Evolutionary conservation across 2,888 invertebrate species (phyloP), one percentile per base, ranked within the genome.

Genomic region (Zelleria hepariella): DNA sequence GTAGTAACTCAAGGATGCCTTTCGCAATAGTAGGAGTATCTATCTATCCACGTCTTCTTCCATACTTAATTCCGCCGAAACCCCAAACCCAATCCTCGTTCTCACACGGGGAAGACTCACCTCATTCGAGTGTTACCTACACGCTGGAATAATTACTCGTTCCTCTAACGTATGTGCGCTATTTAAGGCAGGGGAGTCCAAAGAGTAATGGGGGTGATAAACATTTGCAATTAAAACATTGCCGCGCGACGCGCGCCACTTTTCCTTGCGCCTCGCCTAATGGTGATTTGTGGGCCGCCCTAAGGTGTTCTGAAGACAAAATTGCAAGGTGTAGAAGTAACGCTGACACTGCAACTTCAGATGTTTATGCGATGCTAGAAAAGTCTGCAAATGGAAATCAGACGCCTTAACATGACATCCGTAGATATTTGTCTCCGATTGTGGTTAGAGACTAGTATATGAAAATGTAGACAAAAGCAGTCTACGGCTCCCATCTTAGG

Each of bases 151-250:
- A 87, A 88, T 88, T 86, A 86, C 86, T 83, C 79, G 80, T 79
- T 77, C 73, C 78, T 68, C 83, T 86, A 83, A 88, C 82, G 81
- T 86, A 87, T 80, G 82, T 75, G 73, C 75, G 82, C 86, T 83
- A 84, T 85, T 86, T 86, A 85, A 83, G 80, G 78, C 74, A 18
- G 27, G 25, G 48, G 71, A 68, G 75, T 80, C 79, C 80, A 79
- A 77, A 85, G 87, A 87, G 78, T 80, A 85, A 87, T 87, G 74
- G 78, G 69, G 64, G 78, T 82, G 83, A 86, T 87, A 87, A 87
- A 86, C 82, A 84, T 77, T 71, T 74, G 78, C 86, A 87, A 87
- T 87, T 86, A 86, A 87, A 86, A 79, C 85, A 86, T 86, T 82
- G 85, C 84, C 73, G 84, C 75, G 78, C 86, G 86, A 85, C 86